These are phyloP conservation scores for Chloebia gouldiae DNA, from an alignment of 2,113 vertebrate genomes.

Conservation along the genomic window DNA sequence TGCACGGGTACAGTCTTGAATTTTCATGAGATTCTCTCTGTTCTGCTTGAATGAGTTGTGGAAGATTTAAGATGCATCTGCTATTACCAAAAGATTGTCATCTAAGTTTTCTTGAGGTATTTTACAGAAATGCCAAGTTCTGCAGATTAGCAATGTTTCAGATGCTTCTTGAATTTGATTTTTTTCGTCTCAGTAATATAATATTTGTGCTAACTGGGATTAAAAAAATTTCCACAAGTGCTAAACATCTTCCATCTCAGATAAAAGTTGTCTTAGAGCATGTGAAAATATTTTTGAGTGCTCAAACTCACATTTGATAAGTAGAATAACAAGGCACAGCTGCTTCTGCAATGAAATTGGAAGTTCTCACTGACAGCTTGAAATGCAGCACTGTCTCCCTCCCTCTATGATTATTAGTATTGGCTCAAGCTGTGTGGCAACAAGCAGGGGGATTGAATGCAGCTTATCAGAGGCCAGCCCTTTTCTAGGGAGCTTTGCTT, in stretches of 20 bases:
- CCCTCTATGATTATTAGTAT: accelerated
- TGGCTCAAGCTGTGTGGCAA: neutral
- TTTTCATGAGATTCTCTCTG: neutral
- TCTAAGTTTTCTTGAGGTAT: neutral
- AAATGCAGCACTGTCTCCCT: neutral
- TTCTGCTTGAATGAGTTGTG: neutral
- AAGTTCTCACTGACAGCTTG: neutral
- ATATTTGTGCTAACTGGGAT: neutral
- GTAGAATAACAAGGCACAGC: neutral
- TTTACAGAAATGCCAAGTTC: neutral
- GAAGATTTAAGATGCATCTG: neutral
- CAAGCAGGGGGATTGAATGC: neutral
- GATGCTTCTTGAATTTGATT: neutral
- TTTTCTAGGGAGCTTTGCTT: neutral
- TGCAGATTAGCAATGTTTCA: neutral
- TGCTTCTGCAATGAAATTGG: neutral
- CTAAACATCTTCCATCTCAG: neutral
- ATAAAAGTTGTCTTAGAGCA: neutral
- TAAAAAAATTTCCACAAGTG: neutral
- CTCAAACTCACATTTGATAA: neutral
- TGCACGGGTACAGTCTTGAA: neutral
- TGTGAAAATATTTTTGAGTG: neutral
- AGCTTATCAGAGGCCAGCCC: neutral
- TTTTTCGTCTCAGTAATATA: neutral
- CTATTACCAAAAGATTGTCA: neutral